Evolutionary conservation across 2,888 invertebrate species (phyloP).

Genomic region (Adelognathus sp.): DNA sequence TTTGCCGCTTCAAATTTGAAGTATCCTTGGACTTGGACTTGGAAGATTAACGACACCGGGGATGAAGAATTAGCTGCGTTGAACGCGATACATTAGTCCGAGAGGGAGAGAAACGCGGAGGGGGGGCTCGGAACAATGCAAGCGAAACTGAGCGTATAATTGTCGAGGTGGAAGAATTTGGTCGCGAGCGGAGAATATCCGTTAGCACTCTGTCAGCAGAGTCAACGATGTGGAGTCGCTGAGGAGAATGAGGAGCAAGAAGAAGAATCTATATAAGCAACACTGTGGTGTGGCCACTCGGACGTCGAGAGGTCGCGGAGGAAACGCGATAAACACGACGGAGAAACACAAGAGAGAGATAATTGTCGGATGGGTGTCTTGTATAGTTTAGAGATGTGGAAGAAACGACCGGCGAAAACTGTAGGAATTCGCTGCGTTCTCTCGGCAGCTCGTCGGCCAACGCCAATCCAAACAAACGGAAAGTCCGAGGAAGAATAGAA

Average conservation of each 20-base stretch:
- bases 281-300: not conserved
- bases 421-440: slow-evolving; percentile 34
- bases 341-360: not conserved
- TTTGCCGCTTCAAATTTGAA: slow-evolving; percentile 5
- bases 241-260: not conserved
- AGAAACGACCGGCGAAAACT: not conserved
- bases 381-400: not conserved
- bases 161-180: slow-evolving; percentile 13
- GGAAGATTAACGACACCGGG: slow-evolving; percentile 21
- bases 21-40: not conserved
- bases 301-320: not conserved
- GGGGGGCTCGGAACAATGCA: not conserved
- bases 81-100: not conserved
- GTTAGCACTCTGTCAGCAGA: not conserved
- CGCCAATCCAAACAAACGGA: slow-evolving; percentile 70
- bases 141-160: slow-evolving; percentile 19
- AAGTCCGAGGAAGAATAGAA: slow-evolving; percentile 47
- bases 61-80: not conserved
- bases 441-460: slow-evolving; percentile 27
- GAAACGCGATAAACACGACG: not conserved
- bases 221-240: not conserved
- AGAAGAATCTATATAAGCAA: not conserved
- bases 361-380: not conserved
- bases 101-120: not conserved
- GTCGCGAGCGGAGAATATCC: slow-evolving; percentile 16